Evolutionary conservation across 2,113 vertebrate genomes (phyloP).

Genomic region (Loxodonta africana): DNA sequence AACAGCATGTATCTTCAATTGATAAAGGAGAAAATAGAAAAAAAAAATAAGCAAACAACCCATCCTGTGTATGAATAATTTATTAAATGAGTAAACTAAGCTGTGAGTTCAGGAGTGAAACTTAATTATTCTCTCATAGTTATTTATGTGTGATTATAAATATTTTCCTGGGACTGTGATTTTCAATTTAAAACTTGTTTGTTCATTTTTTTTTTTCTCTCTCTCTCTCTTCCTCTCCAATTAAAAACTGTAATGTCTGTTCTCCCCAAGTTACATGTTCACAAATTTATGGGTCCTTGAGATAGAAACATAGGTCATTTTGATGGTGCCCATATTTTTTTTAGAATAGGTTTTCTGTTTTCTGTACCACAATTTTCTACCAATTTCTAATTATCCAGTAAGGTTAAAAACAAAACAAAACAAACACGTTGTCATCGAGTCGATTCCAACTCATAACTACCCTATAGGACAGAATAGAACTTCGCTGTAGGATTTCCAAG

Average conservation of each 20-base stretch:
- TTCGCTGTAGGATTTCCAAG: too few relatives aligned
- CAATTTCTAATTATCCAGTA: not conserved
- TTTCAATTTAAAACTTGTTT: slow-evolving; percentile 46
- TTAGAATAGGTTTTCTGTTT: not conserved
- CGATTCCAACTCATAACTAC: too few relatives aligned
- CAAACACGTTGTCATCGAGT: too few relatives aligned
- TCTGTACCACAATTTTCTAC: not conserved
- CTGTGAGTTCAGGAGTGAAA: slow-evolving; percentile 14
- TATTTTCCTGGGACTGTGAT: slow-evolving; percentile 42
- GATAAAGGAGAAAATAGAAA: not conserved
- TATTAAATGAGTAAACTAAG: not conserved
- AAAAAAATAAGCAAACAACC: not conserved
- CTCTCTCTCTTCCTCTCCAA: not conserved
- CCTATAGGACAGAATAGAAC: too few relatives aligned
- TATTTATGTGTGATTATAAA: not conserved
- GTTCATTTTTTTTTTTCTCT: too few relatives aligned
- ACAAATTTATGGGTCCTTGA: not conserved
- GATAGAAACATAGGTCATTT: not conserved
- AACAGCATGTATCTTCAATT: not conserved
- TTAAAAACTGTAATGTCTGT: slow-evolving; percentile 56
- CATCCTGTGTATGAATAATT: not conserved
- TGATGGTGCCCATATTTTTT: not conserved
- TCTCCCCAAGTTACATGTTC: rapidly evolving
- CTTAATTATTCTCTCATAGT: slow-evolving; percentile 58
- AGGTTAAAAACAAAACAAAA: not conserved